Base-by-base conservation (phyloP, 2,888 invertebrate species). In the Eurytoma californica region DNA sequence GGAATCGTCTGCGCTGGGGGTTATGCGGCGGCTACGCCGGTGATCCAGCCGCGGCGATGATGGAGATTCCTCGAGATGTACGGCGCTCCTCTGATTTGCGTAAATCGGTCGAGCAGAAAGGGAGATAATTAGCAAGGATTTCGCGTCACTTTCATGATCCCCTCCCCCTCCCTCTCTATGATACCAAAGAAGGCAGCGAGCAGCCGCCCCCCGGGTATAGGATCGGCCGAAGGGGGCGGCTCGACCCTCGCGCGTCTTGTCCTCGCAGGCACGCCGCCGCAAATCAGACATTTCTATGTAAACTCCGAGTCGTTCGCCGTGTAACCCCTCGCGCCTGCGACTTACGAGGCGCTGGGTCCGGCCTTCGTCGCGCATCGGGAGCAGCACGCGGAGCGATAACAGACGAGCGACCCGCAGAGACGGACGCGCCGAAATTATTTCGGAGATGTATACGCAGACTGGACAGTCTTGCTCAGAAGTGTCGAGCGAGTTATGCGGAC, bases 271-370 rank as follows among this genome's bases (percentile, higher is more conserved):
- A 20, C 14, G 57, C 9, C n/a, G 79, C 81, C 82, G 82, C 82
- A 86, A 87, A 87, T 87, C 84, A 84, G 85, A 79, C 88, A 88
- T 88, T 88, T 85, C 87, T 86, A 88, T 88, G 88, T 88, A 88
- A 88, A 88, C 88, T 47, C 53, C 28, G 67, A 67, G 78, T 65
- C 72, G 72, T 72, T 76, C 55, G 39, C 39, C 76, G 47, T 53
- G 49, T 60, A 77, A 72, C 60, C 77, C 72, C 60, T 20, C 12
- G 58, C 3, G 79, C 77, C 81, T 81, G 81, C 78, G 80, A 80
- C 82, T 82, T 82, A 83, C 82, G 80, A 57, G 72, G 65, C n/a
- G 49, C 30, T 12, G 14, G 13, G 60, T 20, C 14, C 20, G 14
- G 9, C 60, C 24, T n/a, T n/a, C 18, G 63, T 16, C 24, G 51